Evolutionary conservation across 2,797 vertebrate species (phyloP), one percentile per base, ranked within the genome.

Genomic region (Buphagus erythrorhynchus): DNA sequence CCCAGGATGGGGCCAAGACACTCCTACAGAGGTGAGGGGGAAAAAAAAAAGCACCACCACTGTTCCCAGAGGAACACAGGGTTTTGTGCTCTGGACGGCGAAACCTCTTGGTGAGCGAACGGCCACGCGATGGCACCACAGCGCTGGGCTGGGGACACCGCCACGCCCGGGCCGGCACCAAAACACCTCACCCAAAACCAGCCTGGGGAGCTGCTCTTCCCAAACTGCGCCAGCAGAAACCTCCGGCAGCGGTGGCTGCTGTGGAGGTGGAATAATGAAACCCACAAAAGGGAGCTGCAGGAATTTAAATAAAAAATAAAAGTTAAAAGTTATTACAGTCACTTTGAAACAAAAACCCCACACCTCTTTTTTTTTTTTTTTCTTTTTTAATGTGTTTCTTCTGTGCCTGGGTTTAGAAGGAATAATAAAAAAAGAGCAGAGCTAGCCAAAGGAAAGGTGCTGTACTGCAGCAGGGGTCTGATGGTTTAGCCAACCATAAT

Each of bases 121-220:
- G 81, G 85, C 96, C 95, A 90, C 85, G 63, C 18, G 94, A 75
- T 91, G 96, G 94, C 95, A 93, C 28, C 82, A 48, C 86, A 68
- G 86, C 88, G 36, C 77, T 8, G 79, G 55, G 20, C 48, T 88
- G 63, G 2, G 59, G 28, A 78, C 42, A 62, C 35, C 2, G 43
- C 48, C 33, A 1, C 5, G 0, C 26, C 49, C 12, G 21, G 9
- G 24, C 2, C 31, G 5, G 9, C 38, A 9, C 21, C 20, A 9
- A 35, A 51, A 29, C 49, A 51, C 16, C 49, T 18, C 28, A 29
- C 17, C 48, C 48, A 17, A 11, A 29, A 52, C 5, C 49, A 12
- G 49, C 49, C 49, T 5, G 1, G 74, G 38, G 25, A 1, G 10
- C 13, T 20, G 57, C 57, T 12, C n/a, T 10, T 33, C 19, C 26